phyloP scores from a whole-genome alignment of 2,888 invertebrate genomes.

The Anagyrus pseudococci region DNA sequence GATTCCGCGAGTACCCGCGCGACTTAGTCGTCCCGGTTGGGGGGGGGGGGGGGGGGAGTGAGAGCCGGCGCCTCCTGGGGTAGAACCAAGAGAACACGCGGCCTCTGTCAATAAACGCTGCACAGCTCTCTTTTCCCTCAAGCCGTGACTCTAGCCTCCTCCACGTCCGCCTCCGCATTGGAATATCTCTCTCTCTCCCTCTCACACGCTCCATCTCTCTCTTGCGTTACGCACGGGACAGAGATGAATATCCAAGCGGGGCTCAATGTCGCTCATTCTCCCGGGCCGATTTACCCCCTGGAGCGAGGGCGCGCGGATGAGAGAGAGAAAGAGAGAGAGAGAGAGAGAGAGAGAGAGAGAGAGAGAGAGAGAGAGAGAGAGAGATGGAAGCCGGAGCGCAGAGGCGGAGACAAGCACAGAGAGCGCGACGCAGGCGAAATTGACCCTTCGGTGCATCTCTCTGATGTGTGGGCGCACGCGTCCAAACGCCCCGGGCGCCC shows the following conservation, averaged over 20 bases:
- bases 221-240: not conserved
- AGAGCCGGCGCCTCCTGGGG: conserved; percentile 31
- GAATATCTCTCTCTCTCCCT: not conserved
- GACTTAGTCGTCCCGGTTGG: too few species aligned
- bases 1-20: conserved; percentile 24
- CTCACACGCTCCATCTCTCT: not conserved
- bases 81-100: too few species aligned
- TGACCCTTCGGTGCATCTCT: conserved; percentile 20
- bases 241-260: not conserved
- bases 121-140: conserved; percentile 15
- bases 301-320: conserved; percentile 1
- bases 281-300: conserved; percentile 5
- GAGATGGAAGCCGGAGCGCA: not conserved
- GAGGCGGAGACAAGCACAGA: not conserved
- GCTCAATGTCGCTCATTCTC: not conserved
- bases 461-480: not conserved
- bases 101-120: conserved; percentile 52
- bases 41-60: too few species aligned
- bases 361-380: conserved; percentile 2
- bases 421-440: conserved; percentile 14
- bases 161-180: not conserved
- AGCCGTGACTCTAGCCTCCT: conserved; percentile 1
- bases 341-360: not conserved
- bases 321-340: conserved; percentile 6
- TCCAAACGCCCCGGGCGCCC: conserved; percentile 23